phyloP scores from a whole-genome alignment of 2,113 vertebrate species.

The Urocynchramus pylzowi region DNA sequence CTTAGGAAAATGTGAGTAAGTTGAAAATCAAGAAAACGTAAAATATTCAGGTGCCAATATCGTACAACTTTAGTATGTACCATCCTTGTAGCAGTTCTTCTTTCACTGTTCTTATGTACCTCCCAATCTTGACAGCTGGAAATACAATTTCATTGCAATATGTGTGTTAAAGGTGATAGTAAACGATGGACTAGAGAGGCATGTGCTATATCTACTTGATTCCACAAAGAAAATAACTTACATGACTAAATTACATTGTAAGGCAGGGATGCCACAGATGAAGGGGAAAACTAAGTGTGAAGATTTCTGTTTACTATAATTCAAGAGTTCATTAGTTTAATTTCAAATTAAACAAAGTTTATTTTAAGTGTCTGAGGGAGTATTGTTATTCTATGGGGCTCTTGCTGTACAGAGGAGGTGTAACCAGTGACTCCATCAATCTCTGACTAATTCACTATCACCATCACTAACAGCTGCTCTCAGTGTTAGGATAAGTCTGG shows the following conservation, averaged over 20 bases:
- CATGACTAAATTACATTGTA: background rate
- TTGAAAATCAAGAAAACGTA: background rate
- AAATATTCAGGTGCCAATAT: background rate
- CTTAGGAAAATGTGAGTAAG: background rate
- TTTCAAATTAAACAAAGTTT: background rate
- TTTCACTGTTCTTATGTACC: background rate
- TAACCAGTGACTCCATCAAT: background rate
- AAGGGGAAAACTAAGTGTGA: background rate
- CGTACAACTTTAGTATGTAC: background rate
- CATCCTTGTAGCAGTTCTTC: background rate
- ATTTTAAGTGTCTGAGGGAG: rapidly evolving
- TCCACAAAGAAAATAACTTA: background rate
- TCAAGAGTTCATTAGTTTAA: background rate
- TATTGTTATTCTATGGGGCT: background rate
- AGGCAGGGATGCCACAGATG: background rate
- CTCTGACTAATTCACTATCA: background rate
- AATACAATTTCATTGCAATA: background rate
- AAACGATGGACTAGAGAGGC: background rate
- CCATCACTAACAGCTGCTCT: background rate
- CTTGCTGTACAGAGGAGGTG: background rate
- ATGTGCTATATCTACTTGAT: background rate
- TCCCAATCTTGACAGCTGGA: background rate
- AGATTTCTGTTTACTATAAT: background rate
- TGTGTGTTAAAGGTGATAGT: background rate
- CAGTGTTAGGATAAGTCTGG: background rate